Evolutionary conservation across 2,797 vertebrate species (phyloP), one percentile per base, ranked within the genome.

Genomic region (Hapalemur alaotrensis): DNA sequence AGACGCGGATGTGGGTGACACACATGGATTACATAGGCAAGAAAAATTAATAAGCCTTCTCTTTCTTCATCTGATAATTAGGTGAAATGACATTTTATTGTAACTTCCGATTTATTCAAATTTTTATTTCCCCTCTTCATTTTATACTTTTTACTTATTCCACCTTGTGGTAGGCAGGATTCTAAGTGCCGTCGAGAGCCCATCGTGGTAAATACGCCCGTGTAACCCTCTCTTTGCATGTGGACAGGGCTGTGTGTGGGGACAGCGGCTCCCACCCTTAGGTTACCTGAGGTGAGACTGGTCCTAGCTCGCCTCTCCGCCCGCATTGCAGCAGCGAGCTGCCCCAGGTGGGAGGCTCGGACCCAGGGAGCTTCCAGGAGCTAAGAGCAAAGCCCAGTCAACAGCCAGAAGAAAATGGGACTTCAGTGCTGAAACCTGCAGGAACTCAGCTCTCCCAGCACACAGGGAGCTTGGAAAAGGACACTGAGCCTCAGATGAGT

Each of bases 401-500:
- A 5, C 11, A 3, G 13, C 12, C n/a, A 82, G 22, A 30, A 83
- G 46, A 13, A 73, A 52, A 50, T 4, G 4, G n/a, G 20, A 5
- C 35, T n/a, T 38, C 65, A 61, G 57, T 28, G 22, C 54, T 32
- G 3, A 28, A 18, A 28, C 32, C 4, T 59, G 17, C 8, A 18
- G 38, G 54, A 70, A 9, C 18, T 43, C 54, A 4, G 10, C 54
- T 57, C 73, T 76, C 32, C 54, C 23, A 10, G 4, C 32, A 57
- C 7, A 1, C 7, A 4, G 32, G 7, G 41, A 70, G 15, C 80
- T 59, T 63, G 20, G 35, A 2, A 81, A 41, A 7, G 79, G 72
- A 1, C 28, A 6, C 14, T 1, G 17, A 10, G 0, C 9, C 46
- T 43, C 63, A 14, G 2, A 2, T 7, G 30, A 2, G 28, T 2